A percentile compares a stretch with the other conserved stretches of the same genome.
Conservation (phyloP, 53 echinoderm and acorn worm genomes). For the Echinarachnius parma region DNA sequence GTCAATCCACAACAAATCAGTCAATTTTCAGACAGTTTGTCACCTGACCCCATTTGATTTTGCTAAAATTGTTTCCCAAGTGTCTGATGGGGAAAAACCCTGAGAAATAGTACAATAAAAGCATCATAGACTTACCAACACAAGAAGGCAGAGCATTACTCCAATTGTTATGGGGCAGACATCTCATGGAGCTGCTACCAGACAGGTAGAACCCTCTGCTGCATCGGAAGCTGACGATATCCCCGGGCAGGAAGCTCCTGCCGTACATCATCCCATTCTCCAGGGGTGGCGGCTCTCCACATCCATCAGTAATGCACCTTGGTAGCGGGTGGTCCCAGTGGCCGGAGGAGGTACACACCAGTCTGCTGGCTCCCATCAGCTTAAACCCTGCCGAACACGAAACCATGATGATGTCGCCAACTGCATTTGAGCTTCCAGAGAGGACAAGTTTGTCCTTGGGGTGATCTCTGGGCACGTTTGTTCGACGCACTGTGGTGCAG, state of each 20-base stretch:
- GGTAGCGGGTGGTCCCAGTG: slow-evolving; percentile 60
- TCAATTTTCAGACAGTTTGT: too few relatives aligned
- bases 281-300: slow-evolving; percentile 17
- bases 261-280: slow-evolving; percentile 16
- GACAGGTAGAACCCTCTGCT: slow-evolving; percentile 6
- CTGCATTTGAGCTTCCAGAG: neutral
- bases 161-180: slow-evolving; percentile 35
- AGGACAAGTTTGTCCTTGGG: slow-evolving; percentile 19
- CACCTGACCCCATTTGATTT: too few relatives aligned
- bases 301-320: slow-evolving; percentile 32
- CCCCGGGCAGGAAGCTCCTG: slow-evolving; percentile 19
- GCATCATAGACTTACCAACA: slow-evolving; percentile 15
- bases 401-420: slow-evolving; percentile 29
- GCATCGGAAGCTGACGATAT: slow-evolving; percentile 25
- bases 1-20: too few relatives aligned
- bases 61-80: too few relatives aligned
- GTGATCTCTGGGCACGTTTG: slow-evolving; percentile 15
- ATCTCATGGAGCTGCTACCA: slow-evolving; percentile 24
- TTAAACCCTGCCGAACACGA: slow-evolving; percentile 60
- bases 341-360: slow-evolving; percentile 56
- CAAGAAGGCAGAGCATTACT: slow-evolving; percentile 8
- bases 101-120: too few relatives aligned
- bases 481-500: slow-evolving; percentile 31
- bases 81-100: too few relatives aligned
- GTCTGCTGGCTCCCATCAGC: slow-evolving; percentile 27